These are phyloP conservation scores for Cheilosia urbana DNA, from an alignment of 2,888 invertebrate species.

Conservation along the genomic window DNA sequence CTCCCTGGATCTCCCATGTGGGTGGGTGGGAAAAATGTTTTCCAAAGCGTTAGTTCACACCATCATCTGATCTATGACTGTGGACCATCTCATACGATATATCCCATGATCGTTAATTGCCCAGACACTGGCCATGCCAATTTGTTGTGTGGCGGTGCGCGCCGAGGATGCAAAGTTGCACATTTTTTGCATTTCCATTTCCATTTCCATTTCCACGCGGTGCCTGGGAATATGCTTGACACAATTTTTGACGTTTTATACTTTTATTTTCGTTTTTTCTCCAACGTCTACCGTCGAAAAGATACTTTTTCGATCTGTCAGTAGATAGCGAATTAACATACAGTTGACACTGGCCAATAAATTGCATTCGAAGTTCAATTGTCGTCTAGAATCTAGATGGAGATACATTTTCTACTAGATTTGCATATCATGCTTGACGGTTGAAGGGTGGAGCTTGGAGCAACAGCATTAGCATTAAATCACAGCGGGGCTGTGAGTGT, in stretches of 20 bases:
- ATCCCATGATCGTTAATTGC: conserved; percentile 68
- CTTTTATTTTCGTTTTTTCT: not conserved
- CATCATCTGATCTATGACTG: conserved; percentile 62
- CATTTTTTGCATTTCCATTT: conserved; percentile 43
- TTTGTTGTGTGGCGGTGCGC: conserved; percentile 19
- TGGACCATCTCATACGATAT: conserved; percentile 4
- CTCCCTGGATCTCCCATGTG: conserved; percentile 17
- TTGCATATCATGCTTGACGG: conserved; percentile 35
- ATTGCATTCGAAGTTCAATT: conserved; percentile 72
- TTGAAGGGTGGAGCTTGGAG: conserved; percentile 43
- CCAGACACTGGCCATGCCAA: conserved; percentile 29
- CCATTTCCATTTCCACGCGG: conserved; percentile 36
- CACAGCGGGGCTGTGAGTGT: not conserved
- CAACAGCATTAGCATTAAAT: conserved; percentile 21
- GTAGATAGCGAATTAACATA: conserved; percentile 62
- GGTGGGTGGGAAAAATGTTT: conserved; percentile 68
- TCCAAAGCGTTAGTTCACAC: conserved; percentile 65
- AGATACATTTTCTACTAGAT: conserved; percentile 17
- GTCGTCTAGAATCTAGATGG: conserved; percentile 61
- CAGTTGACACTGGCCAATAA: conserved; percentile 65
- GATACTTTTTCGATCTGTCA: conserved; percentile 65
- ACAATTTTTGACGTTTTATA: conserved; percentile 57
- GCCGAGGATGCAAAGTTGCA: conserved; percentile 43
- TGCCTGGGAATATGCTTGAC: conserved; percentile 74
- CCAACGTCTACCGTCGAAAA: conserved; percentile 41